Conservation (phyloP, 2,888 invertebrate genomes). For the Nasonovia ribisnigri region DNA sequence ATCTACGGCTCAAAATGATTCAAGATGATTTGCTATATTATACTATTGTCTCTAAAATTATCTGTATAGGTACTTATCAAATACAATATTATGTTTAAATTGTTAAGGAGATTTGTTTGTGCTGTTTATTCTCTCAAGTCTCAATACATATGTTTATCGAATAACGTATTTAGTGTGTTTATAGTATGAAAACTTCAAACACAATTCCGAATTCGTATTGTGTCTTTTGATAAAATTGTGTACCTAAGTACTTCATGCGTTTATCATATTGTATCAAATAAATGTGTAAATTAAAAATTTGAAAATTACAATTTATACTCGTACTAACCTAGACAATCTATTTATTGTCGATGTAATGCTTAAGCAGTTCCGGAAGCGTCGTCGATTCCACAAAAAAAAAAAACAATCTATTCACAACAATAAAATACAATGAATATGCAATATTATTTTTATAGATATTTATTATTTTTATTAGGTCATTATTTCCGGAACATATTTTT, state of each 20-base stretch:
- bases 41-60: background rate
- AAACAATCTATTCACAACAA: background rate
- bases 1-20: background rate
- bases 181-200: background rate
- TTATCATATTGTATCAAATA: background rate
- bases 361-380: no score
- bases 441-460: background rate
- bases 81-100: background rate
- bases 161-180: background rate
- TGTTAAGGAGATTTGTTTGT: background rate
- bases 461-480: slow-evolving; percentile 22
- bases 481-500: slow-evolving; percentile 24
- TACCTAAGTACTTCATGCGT: background rate
- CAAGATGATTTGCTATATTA: background rate
- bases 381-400: no score
- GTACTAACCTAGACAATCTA: background rate
- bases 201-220: background rate
- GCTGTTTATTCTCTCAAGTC: background rate
- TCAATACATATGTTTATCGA: background rate
- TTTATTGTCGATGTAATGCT: background rate
- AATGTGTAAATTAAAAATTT: background rate
- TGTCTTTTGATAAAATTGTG: background rate
- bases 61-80: background rate
- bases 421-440: background rate
- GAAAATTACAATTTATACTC: background rate